Conservation (phyloP, 2,888 invertebrate species). For the Oscheius onirici region DNA sequence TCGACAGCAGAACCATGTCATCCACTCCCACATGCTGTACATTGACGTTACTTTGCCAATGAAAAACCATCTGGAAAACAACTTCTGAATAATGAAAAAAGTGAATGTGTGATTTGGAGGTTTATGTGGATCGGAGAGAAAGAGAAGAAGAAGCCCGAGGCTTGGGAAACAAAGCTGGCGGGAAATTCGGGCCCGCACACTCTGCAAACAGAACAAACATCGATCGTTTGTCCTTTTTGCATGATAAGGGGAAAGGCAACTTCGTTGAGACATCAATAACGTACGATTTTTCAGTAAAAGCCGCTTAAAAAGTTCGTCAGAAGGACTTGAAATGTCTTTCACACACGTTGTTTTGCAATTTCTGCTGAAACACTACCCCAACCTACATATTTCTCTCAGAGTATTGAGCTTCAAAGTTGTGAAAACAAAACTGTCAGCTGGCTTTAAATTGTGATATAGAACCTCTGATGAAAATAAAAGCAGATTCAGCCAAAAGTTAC, state of each 20-base stretch:
- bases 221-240: conserved; percentile 24
- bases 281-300: too few species aligned
- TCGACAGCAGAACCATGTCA: conserved; percentile 80
- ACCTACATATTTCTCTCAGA: too few species aligned
- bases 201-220: conserved; percentile 26
- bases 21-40: conserved; percentile 80
- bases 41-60: conserved; percentile 79
- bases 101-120: conserved; percentile 19
- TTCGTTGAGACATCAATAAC: too few species aligned
- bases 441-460: too few species aligned
- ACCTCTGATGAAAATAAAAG: too few species aligned
- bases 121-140: conserved; percentile 16
- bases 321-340: too few species aligned
- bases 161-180: conserved; percentile 26
- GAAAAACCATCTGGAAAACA: conserved; percentile 75
- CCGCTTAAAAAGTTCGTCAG: too few species aligned
- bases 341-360: too few species aligned
- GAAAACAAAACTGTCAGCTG: too few species aligned
- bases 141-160: conserved; percentile 13
- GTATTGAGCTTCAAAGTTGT: too few species aligned
- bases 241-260: conserved; percentile 15
- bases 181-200: conserved; percentile 20
- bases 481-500: too few species aligned
- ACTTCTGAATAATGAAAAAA: background rate
- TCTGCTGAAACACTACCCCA: too few species aligned